These are phyloP conservation scores for Percopsis omiscomaycus DNA, from an alignment of 2,797 vertebrate species.

Conservation along the genomic window DNA sequence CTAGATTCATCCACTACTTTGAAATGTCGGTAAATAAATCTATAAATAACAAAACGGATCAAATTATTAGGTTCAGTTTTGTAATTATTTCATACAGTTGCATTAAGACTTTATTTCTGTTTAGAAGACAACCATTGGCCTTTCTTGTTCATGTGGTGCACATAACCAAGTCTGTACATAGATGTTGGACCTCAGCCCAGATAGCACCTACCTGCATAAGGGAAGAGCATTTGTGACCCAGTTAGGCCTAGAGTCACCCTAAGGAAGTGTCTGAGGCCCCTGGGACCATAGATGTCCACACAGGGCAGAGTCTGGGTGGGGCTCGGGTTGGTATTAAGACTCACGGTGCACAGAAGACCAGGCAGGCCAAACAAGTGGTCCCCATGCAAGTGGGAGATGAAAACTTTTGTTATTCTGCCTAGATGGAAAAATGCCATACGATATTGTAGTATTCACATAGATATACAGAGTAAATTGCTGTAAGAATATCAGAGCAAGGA, in stretches of 20 bases:
- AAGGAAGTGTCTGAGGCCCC: slow-evolving; percentile 83
- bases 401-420: slow-evolving; percentile 93
- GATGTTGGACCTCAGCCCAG: background rate
- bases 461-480: background rate
- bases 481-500: too few relatives aligned
- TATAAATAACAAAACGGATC: background rate
- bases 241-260: slow-evolving; percentile 83
- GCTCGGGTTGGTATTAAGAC: slow-evolving; percentile 77
- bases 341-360: slow-evolving; percentile 90
- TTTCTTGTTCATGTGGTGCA: too few relatives aligned
- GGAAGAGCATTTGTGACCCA: slow-evolving; percentile 83
- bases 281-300: slow-evolving; percentile 87
- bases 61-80: background rate
- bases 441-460: background rate
- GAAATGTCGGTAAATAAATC: background rate
- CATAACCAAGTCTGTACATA: background rate
- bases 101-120: background rate
- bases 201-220: slow-evolving; percentile 69
- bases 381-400: slow-evolving; percentile 93
- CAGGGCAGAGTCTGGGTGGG: slow-evolving; percentile 52
- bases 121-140: background rate
- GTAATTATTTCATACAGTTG: too few relatives aligned
- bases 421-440: slow-evolving; percentile 7
- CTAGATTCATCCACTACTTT: background rate
- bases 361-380: slow-evolving; percentile 94